phyloP scores from a whole-genome alignment of 2,888 invertebrate species.

The Drosophila borealis region DNA sequence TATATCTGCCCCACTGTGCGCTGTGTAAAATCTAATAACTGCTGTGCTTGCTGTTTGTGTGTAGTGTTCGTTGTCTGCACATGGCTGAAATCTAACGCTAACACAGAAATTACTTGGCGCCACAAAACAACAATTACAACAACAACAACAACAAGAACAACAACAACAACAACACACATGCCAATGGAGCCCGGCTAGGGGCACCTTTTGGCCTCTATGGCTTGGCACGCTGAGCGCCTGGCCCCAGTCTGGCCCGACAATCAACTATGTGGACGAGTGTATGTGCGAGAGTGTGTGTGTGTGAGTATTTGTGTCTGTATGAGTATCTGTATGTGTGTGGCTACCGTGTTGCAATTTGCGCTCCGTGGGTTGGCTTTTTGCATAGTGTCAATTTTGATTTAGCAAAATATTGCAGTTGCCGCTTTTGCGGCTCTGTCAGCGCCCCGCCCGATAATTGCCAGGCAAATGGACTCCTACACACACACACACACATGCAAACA shows the following conservation, averaged over 20 bases:
- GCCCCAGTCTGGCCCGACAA: conserved; percentile 68
- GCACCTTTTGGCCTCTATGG: conserved; percentile 76
- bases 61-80: conserved; percentile 65
- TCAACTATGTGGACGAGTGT: conserved; percentile 20
- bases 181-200: conserved; percentile 48
- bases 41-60: conserved; percentile 51
- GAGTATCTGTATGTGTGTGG: conserved; percentile 37
- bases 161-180: conserved; percentile 30
- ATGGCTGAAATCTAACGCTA: conserved; percentile 75
- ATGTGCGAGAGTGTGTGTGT: conserved; percentile 18
- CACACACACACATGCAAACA: conserved; percentile 18
- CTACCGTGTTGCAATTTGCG: conserved; percentile 70
- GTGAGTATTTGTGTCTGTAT: conserved; percentile 9
- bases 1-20: conserved; percentile 48
- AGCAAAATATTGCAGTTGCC: conserved; percentile 69
- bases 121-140: conserved; percentile 50
- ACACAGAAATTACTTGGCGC: conserved; percentile 71
- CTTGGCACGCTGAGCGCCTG: conserved; percentile 76
- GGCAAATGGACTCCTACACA: conserved; percentile 43
- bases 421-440: conserved; percentile 58
- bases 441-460: conserved; percentile 62
- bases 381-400: conserved; percentile 79
- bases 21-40: conserved; percentile 56
- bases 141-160: conserved; percentile 23
- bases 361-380: conserved; percentile 74